phyloP scores from a whole-genome alignment of 37 sponge, comb jelly and placozoan genomes.

The Theonella swinhoei region DNA sequence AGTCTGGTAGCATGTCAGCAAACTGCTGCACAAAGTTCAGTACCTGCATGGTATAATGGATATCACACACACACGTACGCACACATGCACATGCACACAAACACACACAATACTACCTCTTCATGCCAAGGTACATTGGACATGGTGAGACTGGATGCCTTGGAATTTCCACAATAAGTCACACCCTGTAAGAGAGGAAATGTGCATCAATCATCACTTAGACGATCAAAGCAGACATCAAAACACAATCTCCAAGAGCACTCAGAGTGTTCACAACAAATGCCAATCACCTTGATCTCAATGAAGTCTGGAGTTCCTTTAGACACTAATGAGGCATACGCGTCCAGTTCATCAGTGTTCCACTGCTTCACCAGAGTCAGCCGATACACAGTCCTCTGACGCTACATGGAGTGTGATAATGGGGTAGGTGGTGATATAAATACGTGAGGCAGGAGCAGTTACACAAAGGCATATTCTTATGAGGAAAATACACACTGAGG shows the following conservation, averaged over 20 bases:
- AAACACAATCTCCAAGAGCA: not conserved
- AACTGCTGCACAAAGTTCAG: slow-evolving; percentile 81
- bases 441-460: no score
- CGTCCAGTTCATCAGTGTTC: slow-evolving; percentile 94
- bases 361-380: slow-evolving; percentile 93
- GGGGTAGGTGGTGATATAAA: no score
- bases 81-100: not conserved
- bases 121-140: slow-evolving; percentile 97
- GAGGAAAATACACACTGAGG: no score
- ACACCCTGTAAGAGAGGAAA: slow-evolving; percentile 73
- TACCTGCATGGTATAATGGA: no score
- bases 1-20: slow-evolving; percentile 80
- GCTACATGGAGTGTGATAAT: slow-evolving; percentile 58
- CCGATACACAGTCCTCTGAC: slow-evolving; percentile 96
- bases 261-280: no score
- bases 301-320: slow-evolving; percentile 93
- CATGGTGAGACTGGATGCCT: slow-evolving; percentile 90
- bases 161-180: slow-evolving; percentile 93
- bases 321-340: slow-evolving; percentile 77
- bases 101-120: slow-evolving; percentile 55
- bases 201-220: not conserved
- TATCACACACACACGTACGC: not conserved
- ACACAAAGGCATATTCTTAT: no score
- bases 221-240: not conserved
- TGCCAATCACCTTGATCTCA: slow-evolving; percentile 85